phyloP scores from a whole-genome alignment of 2,113 vertebrate species.

The Takifugu flavidus region DNA sequence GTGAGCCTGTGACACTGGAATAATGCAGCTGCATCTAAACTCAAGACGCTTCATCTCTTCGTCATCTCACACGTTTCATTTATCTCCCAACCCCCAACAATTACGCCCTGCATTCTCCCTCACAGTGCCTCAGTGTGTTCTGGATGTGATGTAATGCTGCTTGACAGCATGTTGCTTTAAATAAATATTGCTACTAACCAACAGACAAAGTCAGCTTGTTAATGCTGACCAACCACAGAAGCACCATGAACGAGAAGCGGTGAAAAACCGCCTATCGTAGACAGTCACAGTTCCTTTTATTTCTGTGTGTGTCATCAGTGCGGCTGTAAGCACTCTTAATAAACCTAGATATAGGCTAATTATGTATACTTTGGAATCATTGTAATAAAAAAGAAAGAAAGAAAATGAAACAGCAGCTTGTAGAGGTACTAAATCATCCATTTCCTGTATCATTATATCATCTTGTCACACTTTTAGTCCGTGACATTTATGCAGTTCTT shows the following conservation, averaged over 20 bases:
- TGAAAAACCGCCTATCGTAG: background rate
- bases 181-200: conserved; percentile 59
- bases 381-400: too few relatives aligned
- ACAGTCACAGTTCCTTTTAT: conserved; percentile 13
- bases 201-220: conserved; percentile 22
- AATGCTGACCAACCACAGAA: conserved; percentile 11
- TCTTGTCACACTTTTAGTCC: too few relatives aligned
- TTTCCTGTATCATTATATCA: too few relatives aligned
- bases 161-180: conserved; percentile 68
- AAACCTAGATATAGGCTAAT: too few relatives aligned
- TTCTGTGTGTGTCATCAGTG: background rate
- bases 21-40: conserved; percentile 6
- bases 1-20: background rate
- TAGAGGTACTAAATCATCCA: too few relatives aligned
- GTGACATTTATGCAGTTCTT: too few relatives aligned
- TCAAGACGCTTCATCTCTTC: conserved; percentile 15
- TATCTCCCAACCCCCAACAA: conserved; percentile 26
- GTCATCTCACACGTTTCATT: conserved; percentile 16
- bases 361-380: too few relatives aligned
- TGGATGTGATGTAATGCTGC: conserved; percentile 51
- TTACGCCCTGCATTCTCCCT: conserved; percentile 6
- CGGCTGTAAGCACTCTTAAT: background rate
- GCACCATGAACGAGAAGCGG: background rate
- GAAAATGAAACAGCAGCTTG: too few relatives aligned
- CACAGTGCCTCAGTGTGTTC: too few relatives aligned